A percentile compares a stretch with the other conserved stretches of the same genome.
Conservation (phyloP, 2,888 invertebrate genomes). For the Tenthredo amoena region DNA sequence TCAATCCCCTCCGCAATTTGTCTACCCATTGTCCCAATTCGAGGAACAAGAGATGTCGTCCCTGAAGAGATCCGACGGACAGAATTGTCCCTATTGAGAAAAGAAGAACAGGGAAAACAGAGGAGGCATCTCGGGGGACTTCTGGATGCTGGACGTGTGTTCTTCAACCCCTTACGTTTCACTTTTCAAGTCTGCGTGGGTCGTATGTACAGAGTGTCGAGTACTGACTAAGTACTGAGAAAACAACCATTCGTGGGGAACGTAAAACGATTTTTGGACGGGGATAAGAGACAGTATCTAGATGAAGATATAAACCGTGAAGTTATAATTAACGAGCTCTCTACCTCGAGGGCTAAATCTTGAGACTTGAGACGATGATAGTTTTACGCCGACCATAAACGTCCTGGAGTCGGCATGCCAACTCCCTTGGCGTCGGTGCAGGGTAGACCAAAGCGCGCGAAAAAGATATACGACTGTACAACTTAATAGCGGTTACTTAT, state of each 20-base stretch:
- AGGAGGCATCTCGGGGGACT: background rate
- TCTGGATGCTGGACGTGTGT: background rate
- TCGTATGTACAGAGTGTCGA: background rate
- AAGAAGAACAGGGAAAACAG: background rate
- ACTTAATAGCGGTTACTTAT: constrained; percentile 60
- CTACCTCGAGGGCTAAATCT: background rate
- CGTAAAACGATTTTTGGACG: background rate
- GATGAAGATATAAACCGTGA: constrained; percentile 1
- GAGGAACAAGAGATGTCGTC: background rate
- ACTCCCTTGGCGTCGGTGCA: background rate
- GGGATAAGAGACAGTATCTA: constrained; percentile 5
- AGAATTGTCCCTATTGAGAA: background rate
- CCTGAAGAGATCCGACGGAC: constrained; percentile 17
- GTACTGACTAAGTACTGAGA: background rate
- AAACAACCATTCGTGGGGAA: background rate
- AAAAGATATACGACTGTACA: constrained; percentile 49
- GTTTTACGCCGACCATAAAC: constrained; percentile 32
- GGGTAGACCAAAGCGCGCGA: background rate
- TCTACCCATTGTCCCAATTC: constrained; percentile 34
- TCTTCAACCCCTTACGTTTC: background rate
- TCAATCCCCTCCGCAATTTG: constrained; percentile 35
- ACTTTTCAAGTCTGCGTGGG: background rate
- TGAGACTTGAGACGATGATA: constrained; percentile 19
- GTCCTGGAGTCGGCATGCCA: constrained; percentile 28
- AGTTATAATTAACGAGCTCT: constrained; percentile 21